Conservation (phyloP, 2,888 invertebrate species). For the Eueremaeus valkanovi region DNA sequence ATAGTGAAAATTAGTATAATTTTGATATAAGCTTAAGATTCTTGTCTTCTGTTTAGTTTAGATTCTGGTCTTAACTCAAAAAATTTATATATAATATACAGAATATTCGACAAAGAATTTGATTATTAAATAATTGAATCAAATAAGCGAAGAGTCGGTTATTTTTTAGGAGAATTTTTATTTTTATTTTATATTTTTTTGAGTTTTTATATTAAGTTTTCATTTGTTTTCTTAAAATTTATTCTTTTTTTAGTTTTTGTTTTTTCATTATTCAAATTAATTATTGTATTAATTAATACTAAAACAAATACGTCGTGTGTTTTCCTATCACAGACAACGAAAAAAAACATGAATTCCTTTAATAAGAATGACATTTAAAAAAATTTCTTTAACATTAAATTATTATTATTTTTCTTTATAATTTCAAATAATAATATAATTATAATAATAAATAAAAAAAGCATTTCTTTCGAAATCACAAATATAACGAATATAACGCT, state of each 20-base stretch:
- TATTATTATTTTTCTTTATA: neutral
- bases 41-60: no score
- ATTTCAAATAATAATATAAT: no score
- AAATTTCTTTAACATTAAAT: neutral
- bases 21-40: no score
- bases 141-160: no score
- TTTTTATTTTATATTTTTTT: neutral
- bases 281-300: conserved; percentile 19
- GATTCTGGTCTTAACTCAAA: no score
- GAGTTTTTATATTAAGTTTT: neutral
- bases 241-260: no score
- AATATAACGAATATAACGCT: no score
- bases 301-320: conserved; percentile 14
- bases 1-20: no score
- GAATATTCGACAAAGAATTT: no score
- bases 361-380: conserved; percentile 11
- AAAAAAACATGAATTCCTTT: conserved; percentile 9
- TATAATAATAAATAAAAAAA: neutral
- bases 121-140: no score
- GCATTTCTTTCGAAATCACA: neutral
- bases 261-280: conserved; percentile 11
- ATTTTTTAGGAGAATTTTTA: neutral
- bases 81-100: no score
- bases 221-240: neutral
- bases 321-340: conserved; percentile 25